phyloP scores from a whole-genome alignment of 2,113 vertebrate genomes.

The Corythornis vintsioides region DNA sequence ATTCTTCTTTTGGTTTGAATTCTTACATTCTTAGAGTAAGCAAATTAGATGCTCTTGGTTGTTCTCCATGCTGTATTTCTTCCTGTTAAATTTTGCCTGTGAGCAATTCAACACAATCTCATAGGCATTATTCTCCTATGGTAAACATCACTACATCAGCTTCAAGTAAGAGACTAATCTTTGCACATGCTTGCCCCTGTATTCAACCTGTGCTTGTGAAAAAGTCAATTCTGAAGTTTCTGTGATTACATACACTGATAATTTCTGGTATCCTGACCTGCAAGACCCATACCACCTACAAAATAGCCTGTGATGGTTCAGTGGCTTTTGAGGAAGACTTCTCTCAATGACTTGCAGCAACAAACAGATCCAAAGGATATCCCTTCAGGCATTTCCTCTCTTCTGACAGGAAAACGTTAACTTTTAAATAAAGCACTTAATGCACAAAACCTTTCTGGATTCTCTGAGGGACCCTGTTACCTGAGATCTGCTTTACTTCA shows the following conservation, averaged over 20 bases:
- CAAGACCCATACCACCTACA: not conserved
- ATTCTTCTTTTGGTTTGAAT: not conserved
- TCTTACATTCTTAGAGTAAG: not conserved
- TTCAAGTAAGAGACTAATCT: not conserved
- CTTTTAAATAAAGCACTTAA: not conserved
- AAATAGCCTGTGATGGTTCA: not conserved
- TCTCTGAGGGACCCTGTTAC: not conserved
- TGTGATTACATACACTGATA: not conserved
- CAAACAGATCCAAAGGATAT: not conserved
- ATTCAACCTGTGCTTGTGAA: not conserved
- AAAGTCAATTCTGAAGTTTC: not conserved
- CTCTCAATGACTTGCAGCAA: not conserved
- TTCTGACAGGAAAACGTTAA: not conserved
- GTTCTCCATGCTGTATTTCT: not conserved
- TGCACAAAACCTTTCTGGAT: not conserved
- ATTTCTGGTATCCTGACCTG: not conserved
- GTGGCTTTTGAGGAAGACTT: not conserved
- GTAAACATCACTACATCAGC: not conserved
- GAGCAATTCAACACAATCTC: not conserved
- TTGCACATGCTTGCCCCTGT: fast-evolving
- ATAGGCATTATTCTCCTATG: not conserved
- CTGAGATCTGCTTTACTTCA: not conserved
- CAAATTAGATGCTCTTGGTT: not conserved
- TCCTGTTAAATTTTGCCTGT: not conserved
- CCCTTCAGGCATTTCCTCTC: not conserved